Conservation (phyloP, 2,888 invertebrate species). For the Lingula anatina region DNA sequence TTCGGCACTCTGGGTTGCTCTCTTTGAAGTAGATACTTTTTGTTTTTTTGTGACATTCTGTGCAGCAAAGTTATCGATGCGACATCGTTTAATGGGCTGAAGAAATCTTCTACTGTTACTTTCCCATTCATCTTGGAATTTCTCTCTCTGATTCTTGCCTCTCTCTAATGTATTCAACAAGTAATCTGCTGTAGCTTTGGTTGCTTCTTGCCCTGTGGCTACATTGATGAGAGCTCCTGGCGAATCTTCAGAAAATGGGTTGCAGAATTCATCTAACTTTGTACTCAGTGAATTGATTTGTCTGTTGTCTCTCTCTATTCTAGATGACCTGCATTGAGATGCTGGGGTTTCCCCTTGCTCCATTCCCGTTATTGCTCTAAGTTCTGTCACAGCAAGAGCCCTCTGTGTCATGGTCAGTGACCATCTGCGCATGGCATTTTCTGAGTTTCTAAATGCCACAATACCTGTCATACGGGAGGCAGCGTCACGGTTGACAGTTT, state of each 20-base stretch:
- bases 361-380: slow-evolving; percentile 2
- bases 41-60: slow-evolving; percentile 5
- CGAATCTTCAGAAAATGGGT: slow-evolving; percentile 1
- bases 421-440: slow-evolving; percentile 8
- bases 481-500: slow-evolving; percentile 9
- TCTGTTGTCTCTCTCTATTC: slow-evolving; percentile 6
- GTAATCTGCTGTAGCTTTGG: slow-evolving; percentile 4
- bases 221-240: slow-evolving; percentile 3
- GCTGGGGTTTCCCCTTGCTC: slow-evolving; percentile 6
- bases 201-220: slow-evolving; percentile 6
- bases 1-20: slow-evolving; percentile 3
- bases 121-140: slow-evolving; percentile 7
- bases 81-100: slow-evolving; percentile 2
- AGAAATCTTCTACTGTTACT: slow-evolving; percentile 1
- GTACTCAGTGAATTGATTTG: slow-evolving; percentile 3
- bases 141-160: neutral
- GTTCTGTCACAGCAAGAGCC: slow-evolving; percentile 8
- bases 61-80: slow-evolving; percentile 6
- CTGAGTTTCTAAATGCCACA: slow-evolving; percentile 6
- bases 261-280: slow-evolving; percentile 8
- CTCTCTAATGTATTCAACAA: slow-evolving; percentile 3
- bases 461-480: slow-evolving; percentile 8
- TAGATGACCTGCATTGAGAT: slow-evolving; percentile 3
- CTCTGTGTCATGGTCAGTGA: slow-evolving; percentile 6
- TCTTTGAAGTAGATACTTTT: neutral